Conservation (phyloP, 2,797 vertebrate genomes). For the Poecile montanus region DNA sequence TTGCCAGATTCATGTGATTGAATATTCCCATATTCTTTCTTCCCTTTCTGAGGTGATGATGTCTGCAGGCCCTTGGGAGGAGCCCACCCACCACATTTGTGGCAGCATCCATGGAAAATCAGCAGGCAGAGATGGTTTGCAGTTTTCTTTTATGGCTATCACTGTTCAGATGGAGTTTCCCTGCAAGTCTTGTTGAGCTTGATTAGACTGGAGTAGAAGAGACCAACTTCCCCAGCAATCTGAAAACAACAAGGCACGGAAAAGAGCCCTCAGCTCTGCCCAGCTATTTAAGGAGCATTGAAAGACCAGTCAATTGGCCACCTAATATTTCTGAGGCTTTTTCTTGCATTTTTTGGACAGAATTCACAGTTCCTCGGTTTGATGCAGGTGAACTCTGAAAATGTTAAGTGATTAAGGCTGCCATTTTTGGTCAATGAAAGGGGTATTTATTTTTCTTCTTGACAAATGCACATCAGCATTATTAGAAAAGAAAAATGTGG, state of each 20-base stretch:
- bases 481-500: constrained; percentile 11
- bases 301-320: not conserved
- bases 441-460: constrained; percentile 48
- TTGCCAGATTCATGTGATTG: not conserved
- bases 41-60: not conserved
- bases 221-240: not conserved
- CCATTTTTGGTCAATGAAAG: not conserved
- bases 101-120: not conserved
- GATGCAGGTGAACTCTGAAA: not conserved
- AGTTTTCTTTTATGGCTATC: not conserved
- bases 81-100: not conserved
- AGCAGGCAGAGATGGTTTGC: not conserved
- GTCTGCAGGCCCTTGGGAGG: not conserved
- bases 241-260: not conserved
- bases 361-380: not conserved
- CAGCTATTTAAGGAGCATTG: not conserved
- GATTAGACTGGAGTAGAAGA: not conserved
- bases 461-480: constrained; percentile 42
- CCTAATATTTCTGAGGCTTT: not conserved
- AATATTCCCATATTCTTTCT: not conserved
- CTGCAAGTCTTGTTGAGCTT: not conserved
- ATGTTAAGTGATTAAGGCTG: not conserved
- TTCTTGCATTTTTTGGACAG: not conserved
- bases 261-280: not conserved
- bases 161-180: not conserved